Evolutionary conservation across 2,797 vertebrate genomes (phyloP).

Genomic region (Gallinago stenura): DNA sequence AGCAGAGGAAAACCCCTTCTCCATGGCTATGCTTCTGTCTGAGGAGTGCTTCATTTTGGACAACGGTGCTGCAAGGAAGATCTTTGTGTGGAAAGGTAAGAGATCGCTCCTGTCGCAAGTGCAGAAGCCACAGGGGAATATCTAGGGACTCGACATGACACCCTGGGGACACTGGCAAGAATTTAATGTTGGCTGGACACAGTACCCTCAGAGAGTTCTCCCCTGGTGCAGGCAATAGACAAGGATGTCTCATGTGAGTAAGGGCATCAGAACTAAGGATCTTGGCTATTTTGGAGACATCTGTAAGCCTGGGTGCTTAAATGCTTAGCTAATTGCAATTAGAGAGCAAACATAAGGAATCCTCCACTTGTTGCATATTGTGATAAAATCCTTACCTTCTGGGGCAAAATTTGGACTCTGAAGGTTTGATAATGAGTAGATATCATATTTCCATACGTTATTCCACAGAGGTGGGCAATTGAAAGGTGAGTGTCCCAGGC

Average conservation of each 20-base stretch:
- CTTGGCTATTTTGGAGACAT: neutral
- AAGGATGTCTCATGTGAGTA: neutral
- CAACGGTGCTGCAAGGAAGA: constrained; percentile 85
- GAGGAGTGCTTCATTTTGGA: constrained; percentile 94
- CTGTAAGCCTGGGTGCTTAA: neutral
- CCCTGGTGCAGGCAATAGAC: rapidly evolving
- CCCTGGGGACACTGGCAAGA: neutral
- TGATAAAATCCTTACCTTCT: neutral
- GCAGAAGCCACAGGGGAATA: neutral
- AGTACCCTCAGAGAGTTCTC: neutral
- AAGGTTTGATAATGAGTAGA: neutral
- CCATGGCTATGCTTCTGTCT: constrained; percentile 84
- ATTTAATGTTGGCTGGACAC: neutral
- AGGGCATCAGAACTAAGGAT: neutral
- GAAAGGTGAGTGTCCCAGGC: neutral
- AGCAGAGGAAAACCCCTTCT: constrained; percentile 90
- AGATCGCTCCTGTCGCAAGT: neutral
- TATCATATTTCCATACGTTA: neutral
- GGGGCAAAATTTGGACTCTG: neutral
- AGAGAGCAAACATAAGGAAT: neutral
- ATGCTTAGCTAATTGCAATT: neutral
- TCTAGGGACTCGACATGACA: neutral
- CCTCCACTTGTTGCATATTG: neutral
- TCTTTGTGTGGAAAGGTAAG: constrained; percentile 95
- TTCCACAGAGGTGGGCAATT: neutral